Evolutionary conservation across 2,113 vertebrate species (phyloP).

Genomic region (Trematomus loennbergii): DNA sequence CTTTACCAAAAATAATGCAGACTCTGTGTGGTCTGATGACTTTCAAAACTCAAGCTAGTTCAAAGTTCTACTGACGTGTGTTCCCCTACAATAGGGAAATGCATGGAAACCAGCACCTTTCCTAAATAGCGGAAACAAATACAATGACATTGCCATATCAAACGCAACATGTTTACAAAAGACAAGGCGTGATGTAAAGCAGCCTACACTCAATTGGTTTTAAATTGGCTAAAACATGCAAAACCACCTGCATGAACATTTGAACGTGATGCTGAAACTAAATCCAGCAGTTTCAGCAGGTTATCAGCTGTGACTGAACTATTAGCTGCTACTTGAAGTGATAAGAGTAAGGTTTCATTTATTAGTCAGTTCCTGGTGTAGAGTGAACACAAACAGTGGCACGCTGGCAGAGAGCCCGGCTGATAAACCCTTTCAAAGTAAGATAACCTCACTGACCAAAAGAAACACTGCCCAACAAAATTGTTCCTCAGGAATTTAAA

Average conservation of each 20-base stretch:
- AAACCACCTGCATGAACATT: neutral
- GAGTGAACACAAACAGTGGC: conserved; percentile 9
- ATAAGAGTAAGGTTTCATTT: conserved; percentile 23
- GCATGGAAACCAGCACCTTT: neutral
- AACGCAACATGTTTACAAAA: neutral
- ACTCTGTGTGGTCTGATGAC: neutral
- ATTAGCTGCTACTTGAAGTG: conserved; percentile 4
- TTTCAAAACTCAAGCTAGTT: neutral
- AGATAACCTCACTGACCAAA: neutral
- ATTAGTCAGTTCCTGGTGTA: conserved; percentile 23
- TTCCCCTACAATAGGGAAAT: neutral
- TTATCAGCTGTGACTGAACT: conserved; percentile 10
- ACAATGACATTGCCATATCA: neutral
- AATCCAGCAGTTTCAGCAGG: neutral
- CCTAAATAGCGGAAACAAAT: neutral
- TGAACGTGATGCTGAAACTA: neutral
- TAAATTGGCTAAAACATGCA: neutral
- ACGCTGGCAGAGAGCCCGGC: neutral
- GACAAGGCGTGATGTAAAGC: too few relatives aligned
- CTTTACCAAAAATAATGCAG: neutral
- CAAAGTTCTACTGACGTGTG: too few relatives aligned
- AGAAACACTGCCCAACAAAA: too few relatives aligned
- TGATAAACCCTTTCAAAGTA: conserved; percentile 24
- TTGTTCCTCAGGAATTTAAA: too few relatives aligned
- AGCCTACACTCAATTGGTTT: neutral